These are phyloP conservation scores for Sisor rabdophorus DNA, from an alignment of 2,113 vertebrate species.

Conservation along the genomic window DNA sequence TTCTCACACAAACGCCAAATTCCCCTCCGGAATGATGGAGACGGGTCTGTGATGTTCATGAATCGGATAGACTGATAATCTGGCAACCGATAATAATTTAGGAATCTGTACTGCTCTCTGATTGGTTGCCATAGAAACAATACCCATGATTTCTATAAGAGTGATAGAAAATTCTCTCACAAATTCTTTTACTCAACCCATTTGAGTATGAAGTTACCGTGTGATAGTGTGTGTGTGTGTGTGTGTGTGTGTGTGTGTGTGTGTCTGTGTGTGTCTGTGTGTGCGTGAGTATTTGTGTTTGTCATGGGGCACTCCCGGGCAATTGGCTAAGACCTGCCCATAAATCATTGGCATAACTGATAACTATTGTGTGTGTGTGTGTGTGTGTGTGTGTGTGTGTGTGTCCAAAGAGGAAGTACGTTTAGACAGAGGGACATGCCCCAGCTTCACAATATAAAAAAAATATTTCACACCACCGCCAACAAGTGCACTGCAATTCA, in stretches of 20 bases:
- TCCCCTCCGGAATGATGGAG: too few relatives aligned
- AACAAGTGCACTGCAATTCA: background rate
- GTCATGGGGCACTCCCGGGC: background rate
- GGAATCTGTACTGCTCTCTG: too few relatives aligned
- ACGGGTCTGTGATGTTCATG: too few relatives aligned
- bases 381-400: background rate
- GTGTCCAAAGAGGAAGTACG: constrained; percentile 2
- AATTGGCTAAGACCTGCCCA: background rate
- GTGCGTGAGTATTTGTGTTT: too few relatives aligned
- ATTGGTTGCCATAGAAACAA: background rate
- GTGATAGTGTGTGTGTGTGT: too few relatives aligned
- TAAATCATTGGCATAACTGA: constrained; percentile 11
- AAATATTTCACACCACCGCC: background rate
- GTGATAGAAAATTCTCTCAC: background rate
- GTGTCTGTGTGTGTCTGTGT: background rate
- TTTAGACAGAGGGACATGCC: constrained; percentile 15
- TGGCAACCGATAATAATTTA: too few relatives aligned
- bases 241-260: background rate
- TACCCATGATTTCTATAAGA: background rate
- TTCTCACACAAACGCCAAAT: too few relatives aligned
- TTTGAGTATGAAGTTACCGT: background rate
- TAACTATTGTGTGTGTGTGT: background rate
- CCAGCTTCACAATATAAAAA: background rate
- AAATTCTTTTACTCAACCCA: background rate
- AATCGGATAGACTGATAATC: too few relatives aligned